Evolutionary conservation across 1,140 invertebrate genomes (phyloP).

Genomic region (Lanistes nyassanus): DNA sequence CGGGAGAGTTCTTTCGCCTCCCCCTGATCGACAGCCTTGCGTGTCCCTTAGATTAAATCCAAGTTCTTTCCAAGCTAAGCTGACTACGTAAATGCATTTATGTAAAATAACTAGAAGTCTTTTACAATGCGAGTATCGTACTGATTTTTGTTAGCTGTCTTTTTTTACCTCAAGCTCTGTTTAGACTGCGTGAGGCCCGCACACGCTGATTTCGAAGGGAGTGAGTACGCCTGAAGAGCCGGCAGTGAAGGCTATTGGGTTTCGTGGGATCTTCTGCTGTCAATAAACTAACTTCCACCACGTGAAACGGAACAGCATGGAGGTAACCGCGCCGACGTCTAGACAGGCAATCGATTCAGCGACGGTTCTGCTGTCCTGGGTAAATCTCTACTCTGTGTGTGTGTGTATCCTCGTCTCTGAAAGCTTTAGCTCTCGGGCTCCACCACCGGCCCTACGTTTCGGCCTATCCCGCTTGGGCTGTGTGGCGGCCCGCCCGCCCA

Average conservation of each 20-base stretch:
- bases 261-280: constrained; percentile 11
- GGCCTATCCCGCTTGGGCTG: no score
- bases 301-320: constrained; percentile 7
- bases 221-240: background rate
- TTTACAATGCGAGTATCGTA: no score
- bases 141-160: no score
- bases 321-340: background rate
- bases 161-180: no score
- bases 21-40: constrained; percentile 6
- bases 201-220: constrained; percentile 4
- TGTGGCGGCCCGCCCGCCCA: no score
- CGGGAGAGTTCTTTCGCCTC: constrained; percentile 21
- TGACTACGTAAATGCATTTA: no score
- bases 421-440: background rate
- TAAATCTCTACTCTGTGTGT: background rate
- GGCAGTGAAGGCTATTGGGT: constrained; percentile 14
- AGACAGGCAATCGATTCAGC: constrained; percentile 17
- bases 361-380: constrained; percentile 16
- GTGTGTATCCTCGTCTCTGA: constrained; percentile 17
- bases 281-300: constrained; percentile 16
- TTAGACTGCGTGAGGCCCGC: background rate
- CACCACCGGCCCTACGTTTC: no score
- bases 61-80: background rate
- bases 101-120: no score
- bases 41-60: background rate